phyloP scores from a whole-genome alignment of 2,797 vertebrate species.

The Sciurus vulgaris region DNA sequence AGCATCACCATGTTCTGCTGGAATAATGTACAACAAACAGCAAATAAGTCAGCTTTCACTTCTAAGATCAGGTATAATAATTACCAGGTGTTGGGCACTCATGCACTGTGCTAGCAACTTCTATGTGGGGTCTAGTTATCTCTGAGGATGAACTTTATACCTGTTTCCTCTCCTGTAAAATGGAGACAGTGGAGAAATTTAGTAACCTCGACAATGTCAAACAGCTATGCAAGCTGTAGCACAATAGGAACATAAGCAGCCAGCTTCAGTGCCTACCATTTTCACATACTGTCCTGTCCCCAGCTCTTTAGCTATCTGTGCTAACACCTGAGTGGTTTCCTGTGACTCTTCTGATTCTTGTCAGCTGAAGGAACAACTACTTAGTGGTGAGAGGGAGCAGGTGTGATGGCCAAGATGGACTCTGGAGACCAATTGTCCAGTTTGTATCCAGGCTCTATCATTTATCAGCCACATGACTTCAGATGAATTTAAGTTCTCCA shows the following conservation, averaged over 20 bases:
- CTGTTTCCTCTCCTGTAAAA: neutral
- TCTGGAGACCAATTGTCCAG: neutral
- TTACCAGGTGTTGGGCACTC: neutral
- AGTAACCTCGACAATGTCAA: neutral
- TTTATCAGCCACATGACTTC: neutral
- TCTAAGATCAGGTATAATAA: neutral
- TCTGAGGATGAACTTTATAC: neutral
- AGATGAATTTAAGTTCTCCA: neutral
- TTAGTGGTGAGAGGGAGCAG: neutral
- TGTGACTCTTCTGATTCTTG: neutral
- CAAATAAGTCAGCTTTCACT: neutral
- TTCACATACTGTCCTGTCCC: neutral
- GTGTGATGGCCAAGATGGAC: neutral
- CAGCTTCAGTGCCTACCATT: too few relatives aligned
- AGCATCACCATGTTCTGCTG: neutral
- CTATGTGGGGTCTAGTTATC: neutral
- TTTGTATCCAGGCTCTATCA: neutral
- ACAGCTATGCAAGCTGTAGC: neutral
- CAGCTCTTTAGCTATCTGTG: neutral
- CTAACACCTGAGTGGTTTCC: neutral
- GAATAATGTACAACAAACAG: neutral
- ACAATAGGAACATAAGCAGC: neutral
- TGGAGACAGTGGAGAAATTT: neutral
- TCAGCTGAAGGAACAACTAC: neutral
- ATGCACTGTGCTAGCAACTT: neutral